Base-by-base conservation (phyloP, 2,797 vertebrate species). In the Holocentrus rufus region DNA sequence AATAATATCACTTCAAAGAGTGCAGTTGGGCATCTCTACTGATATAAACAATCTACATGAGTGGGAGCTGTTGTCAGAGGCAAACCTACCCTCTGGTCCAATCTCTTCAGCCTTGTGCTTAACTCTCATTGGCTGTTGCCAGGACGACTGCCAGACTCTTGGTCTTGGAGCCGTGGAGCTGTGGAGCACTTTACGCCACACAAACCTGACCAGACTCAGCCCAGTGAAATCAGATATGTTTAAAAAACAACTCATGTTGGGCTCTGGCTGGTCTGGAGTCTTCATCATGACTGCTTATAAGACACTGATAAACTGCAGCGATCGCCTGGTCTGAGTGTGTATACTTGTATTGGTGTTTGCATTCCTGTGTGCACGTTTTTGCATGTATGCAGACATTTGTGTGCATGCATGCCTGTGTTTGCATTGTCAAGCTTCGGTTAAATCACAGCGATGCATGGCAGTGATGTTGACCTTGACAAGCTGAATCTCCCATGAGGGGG, bases 241-340 rank as follows among this genome's bases (percentile, higher is more conserved):
- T 14, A 4, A 54, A 30, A 50, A 36, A n/a, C 20, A 9, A 30
- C 0, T 27, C n/a, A n/a, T n/a, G 52, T 34, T 17, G 7, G 57
- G 46, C 72, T 72, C 63, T 68, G 42, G 1, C 18, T 55, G n/a
- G 64, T 68, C 58, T 64, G 63, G 34, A 53, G 25, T 53, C 36
- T 7, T 31, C 3, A 2, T 10, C 9, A 10, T 2, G 36, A 10
- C 13, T 14, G 11, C 11, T 3, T 15, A 14, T 13, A 44, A 3
- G 11, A 31, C 30, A 31, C 30, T 31, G 30, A 15, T 44, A 15
- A 44, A 3, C 13, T 44, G 39, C 11, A 3, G 11, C 11, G 14
- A 11, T 11, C 39, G 39, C 11, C 13, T 44, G 39, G 13, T 13
- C 39, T 14, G 11, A 20, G 9, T 30, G 30, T 58, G 9, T 27